Percentiles rank a stretch among this genome's conserved stretches.
phyloP scores from a whole-genome alignment of 2,797 vertebrate species.

The Sebastes umbrosus region DNA sequence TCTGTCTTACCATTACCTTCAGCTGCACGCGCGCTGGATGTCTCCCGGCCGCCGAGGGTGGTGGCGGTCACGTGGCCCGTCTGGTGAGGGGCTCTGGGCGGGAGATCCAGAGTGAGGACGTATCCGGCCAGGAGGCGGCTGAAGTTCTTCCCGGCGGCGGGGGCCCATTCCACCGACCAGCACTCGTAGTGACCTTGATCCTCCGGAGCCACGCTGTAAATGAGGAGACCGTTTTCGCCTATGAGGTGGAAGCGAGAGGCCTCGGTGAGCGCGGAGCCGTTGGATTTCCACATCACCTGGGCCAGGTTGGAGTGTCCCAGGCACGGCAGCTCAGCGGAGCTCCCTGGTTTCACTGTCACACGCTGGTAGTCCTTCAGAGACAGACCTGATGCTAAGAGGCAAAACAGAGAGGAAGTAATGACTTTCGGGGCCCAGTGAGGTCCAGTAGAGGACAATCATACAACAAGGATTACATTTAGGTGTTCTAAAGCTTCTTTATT shows the following conservation, averaged over 20 bases:
- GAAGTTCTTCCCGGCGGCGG: conserved; percentile 86
- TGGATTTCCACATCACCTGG: conserved; percentile 90
- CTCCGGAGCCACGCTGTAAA: conserved; percentile 90
- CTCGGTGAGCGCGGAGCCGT: conserved; percentile 83
- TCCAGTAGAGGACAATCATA: background rate
- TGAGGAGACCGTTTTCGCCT: conserved; percentile 87
- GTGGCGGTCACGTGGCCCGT: conserved; percentile 18
- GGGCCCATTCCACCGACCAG: conserved; percentile 88
- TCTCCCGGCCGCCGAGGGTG: conserved; percentile 21
- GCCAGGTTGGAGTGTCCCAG: conserved; percentile 90
- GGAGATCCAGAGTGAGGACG: conserved; percentile 82
- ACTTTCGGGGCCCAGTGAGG: background rate
- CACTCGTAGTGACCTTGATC: conserved; percentile 93
- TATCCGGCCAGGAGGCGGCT: conserved; percentile 87
- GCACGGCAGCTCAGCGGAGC: conserved; percentile 91
- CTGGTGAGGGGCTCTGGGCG: conserved; percentile 38
- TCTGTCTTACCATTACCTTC: conserved; percentile 84
- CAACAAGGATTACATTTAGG: background rate
- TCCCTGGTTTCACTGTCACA: conserved; percentile 87
- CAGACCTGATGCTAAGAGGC: conserved; percentile 44
- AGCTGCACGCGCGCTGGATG: conserved; percentile 36
- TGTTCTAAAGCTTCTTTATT: background rate
- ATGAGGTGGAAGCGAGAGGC: conserved; percentile 90
- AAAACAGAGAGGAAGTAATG: background rate
- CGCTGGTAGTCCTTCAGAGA: conserved; percentile 61